phyloP scores from a whole-genome alignment of 2,113 vertebrate species.

The Stercorarius parasiticus region DNA sequence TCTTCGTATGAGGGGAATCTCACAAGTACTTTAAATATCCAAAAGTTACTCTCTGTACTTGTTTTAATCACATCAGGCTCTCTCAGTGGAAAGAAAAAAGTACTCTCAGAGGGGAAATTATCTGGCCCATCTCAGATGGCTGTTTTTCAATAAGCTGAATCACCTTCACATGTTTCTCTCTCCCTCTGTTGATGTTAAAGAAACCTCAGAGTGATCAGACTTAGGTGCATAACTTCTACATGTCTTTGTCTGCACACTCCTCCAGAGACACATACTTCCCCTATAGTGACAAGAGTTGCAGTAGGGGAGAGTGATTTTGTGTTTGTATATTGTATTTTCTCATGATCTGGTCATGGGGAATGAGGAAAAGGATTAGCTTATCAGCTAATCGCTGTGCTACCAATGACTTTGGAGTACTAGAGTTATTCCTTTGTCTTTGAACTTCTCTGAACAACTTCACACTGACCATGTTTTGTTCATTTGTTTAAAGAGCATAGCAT shows the following conservation, averaged over 20 bases:
- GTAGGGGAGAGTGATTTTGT: background rate
- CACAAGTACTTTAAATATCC: background rate
- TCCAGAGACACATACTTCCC: background rate
- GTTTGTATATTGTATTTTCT: background rate
- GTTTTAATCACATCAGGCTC: background rate
- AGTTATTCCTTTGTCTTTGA: background rate
- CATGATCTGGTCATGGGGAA: background rate
- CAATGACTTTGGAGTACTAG: background rate
- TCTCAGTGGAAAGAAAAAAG: background rate
- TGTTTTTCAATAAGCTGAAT: background rate
- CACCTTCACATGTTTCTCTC: background rate
- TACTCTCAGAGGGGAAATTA: background rate
- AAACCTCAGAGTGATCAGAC: background rate
- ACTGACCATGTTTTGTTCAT: background rate
- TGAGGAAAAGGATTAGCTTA: background rate
- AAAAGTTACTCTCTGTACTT: background rate
- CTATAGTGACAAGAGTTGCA: background rate
- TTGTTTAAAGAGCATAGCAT: background rate
- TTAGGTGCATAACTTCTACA: background rate
- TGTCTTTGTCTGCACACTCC: background rate
- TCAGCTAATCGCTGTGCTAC: background rate
- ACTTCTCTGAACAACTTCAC: background rate
- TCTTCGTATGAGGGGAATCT: background rate
- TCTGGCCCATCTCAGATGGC: background rate
- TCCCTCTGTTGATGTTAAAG: background rate